Conservation (phyloP, 2,113 vertebrate species). For the Sardina pilchardus region DNA sequence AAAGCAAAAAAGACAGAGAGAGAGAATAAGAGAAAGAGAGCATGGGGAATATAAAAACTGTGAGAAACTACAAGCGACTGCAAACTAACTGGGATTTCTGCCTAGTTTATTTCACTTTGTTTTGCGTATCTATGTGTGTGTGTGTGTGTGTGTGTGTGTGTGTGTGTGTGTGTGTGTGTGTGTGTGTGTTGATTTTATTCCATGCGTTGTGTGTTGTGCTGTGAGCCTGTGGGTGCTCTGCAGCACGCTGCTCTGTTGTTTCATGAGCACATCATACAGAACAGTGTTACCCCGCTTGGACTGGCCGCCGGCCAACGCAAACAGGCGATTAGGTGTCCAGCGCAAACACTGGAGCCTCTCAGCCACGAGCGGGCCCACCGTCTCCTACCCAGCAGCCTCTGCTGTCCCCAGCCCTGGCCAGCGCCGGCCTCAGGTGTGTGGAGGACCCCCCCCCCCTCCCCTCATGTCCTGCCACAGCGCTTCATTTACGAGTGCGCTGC, state of each 20-base stretch:
- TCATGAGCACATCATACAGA: slow-evolving; percentile 57
- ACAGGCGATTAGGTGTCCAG: slow-evolving; percentile 57
- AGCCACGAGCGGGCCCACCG: neutral
- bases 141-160: neutral
- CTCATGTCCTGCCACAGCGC: neutral
- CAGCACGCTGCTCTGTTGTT: slow-evolving; percentile 43
- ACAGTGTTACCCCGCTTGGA: slow-evolving; percentile 56
- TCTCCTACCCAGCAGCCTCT: slow-evolving; percentile 21
- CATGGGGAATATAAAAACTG: neutral
- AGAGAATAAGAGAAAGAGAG: neutral
- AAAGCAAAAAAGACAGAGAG: neutral
- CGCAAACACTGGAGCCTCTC: slow-evolving; percentile 53
- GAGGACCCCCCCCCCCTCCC: neutral
- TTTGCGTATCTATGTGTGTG: neutral
- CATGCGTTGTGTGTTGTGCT: slow-evolving; percentile 5
- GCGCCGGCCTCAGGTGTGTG: neutral
- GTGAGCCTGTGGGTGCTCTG: slow-evolving; percentile 15
- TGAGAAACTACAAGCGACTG: neutral
- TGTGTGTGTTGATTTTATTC: neutral
- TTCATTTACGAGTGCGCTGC: neutral
- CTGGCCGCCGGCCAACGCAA: slow-evolving; percentile 57
- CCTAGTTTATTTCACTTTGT: neutral
- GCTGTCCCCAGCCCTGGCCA: neutral
- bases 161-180: neutral
- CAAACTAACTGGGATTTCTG: neutral